phyloP scores from a whole-genome alignment of 2,797 vertebrate genomes.

The Pipistrellus pygmaeus region DNA sequence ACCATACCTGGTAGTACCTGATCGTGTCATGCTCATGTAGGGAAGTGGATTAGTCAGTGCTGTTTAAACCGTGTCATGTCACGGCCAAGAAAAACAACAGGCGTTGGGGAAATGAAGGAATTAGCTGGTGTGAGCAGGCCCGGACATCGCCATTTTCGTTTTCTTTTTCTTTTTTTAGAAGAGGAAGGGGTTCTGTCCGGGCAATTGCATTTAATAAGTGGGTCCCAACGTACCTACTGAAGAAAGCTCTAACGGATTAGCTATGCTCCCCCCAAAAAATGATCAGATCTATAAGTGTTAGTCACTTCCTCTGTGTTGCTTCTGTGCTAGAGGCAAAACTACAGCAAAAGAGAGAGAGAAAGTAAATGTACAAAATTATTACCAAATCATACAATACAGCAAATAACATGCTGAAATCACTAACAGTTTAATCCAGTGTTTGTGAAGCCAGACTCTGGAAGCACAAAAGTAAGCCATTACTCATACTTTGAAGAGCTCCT shows the following conservation, averaged over 20 bases:
- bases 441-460: neutral
- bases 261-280: neutral
- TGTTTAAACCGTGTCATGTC: neutral
- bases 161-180: slow-evolving; percentile 63
- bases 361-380: neutral
- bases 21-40: neutral
- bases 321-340: neutral
- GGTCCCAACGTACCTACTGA: neutral
- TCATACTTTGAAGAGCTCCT: neutral
- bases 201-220: slow-evolving; percentile 21
- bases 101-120: slow-evolving; percentile 56
- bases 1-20: neutral
- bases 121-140: slow-evolving; percentile 24
- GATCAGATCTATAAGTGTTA: neutral
- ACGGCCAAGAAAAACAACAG: slow-evolving; percentile 63
- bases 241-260: neutral
- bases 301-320: neutral
- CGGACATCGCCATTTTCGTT: slow-evolving; percentile 48
- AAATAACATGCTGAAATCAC: fast-evolving
- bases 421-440: neutral
- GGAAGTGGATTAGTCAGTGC: slow-evolving; percentile 52
- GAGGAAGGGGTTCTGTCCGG: slow-evolving; percentile 56
- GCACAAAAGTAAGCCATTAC: neutral
- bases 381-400: neutral
- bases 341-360: neutral